phyloP scores from a whole-genome alignment of 2,797 vertebrate genomes.

The Sebastes flavidus region DNA sequence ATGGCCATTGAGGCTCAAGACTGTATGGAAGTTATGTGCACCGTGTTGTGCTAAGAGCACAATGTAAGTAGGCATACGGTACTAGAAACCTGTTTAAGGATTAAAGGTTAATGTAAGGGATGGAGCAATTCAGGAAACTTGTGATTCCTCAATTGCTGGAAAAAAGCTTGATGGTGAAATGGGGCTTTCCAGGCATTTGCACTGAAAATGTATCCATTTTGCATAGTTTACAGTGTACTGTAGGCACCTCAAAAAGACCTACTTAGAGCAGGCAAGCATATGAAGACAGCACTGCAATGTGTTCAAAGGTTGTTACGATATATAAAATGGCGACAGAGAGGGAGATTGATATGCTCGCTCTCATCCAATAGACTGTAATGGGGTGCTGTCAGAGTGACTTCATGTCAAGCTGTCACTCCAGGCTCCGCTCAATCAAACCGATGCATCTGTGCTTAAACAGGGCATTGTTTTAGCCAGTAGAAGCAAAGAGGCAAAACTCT shows the following conservation, averaged over 20 bases:
- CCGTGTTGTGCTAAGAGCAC: not conserved
- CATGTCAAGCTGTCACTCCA: slow-evolving; percentile 41
- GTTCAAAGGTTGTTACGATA: slow-evolving; percentile 10
- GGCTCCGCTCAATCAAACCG: slow-evolving; percentile 16
- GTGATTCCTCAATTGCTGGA: not conserved
- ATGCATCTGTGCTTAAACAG: not conserved
- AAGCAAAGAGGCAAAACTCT: not conserved
- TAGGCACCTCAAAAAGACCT: not conserved
- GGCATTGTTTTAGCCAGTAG: not conserved
- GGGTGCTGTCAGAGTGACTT: slow-evolving; percentile 40
- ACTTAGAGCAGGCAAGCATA: not conserved
- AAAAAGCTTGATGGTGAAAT: not conserved
- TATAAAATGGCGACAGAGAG: slow-evolving; percentile 6
- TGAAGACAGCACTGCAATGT: not conserved
- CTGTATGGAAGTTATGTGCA: not conserved
- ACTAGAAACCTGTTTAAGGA: not conserved
- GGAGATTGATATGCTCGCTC: slow-evolving; percentile 33
- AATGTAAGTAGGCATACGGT: not conserved
- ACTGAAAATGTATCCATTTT: not conserved
- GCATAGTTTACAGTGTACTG: not conserved
- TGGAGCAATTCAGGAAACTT: not conserved
- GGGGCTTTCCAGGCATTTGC: not conserved
- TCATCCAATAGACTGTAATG: slow-evolving; percentile 39
- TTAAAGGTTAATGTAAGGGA: not conserved
- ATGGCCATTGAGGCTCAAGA: not conserved